Evolutionary conservation across 2,888 invertebrate species (phyloP).

Genomic region (Himalopsyche anomala): DNA sequence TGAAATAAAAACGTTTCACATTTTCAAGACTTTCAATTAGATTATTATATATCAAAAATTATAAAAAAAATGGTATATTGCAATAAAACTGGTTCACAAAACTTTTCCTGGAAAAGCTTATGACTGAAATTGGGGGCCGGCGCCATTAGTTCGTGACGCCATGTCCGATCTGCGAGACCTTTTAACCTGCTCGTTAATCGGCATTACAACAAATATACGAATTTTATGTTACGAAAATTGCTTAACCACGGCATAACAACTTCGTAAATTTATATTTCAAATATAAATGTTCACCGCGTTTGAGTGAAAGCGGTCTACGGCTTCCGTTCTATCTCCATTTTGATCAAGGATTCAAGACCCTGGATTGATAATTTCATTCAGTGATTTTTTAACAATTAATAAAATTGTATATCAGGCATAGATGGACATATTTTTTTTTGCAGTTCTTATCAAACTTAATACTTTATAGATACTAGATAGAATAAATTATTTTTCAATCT

Average conservation of each 20-base stretch:
- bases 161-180: slow-evolving; percentile 11
- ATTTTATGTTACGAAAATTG: not conserved
- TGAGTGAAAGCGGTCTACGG: not conserved
- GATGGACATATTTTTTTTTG: too few species aligned
- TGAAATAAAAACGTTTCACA: not conserved
- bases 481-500: too few species aligned
- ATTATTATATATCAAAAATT: not conserved
- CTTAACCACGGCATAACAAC: too few species aligned
- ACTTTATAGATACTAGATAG: too few species aligned
- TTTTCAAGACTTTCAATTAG: not conserved
- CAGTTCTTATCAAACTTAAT: too few species aligned
- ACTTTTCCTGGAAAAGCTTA: not conserved
- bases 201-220: not conserved
- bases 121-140: not conserved
- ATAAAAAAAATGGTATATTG: not conserved
- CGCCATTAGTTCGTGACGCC: slow-evolving; percentile 32
- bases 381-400: too few species aligned
- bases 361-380: not conserved
- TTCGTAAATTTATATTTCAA: not conserved
- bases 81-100: not conserved
- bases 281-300: not conserved
- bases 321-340: not conserved
- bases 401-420: too few species aligned
- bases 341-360: not conserved
- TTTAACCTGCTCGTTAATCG: slow-evolving; percentile 6